Conservation (phyloP, 2,113 vertebrate species). For the Poeciliopsis turrubarensis region DNA sequence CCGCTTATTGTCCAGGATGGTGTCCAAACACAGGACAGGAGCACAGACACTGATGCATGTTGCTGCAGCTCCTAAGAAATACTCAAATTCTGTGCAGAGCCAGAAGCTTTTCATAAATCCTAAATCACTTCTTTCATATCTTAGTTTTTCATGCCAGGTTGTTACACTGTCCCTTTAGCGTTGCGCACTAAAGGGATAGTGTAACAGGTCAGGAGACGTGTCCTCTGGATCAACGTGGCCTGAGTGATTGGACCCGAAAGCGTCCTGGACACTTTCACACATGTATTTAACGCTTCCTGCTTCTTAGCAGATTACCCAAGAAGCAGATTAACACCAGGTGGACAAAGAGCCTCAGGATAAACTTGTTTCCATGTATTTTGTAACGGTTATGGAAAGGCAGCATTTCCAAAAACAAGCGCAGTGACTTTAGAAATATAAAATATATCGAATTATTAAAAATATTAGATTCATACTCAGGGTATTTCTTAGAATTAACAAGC, state of each 20-base stretch:
- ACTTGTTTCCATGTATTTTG: neutral
- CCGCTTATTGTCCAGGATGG: too few species aligned
- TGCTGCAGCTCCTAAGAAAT: too few species aligned
- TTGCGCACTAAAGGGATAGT: neutral
- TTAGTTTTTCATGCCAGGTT: neutral
- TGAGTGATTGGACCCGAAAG: neutral
- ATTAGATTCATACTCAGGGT: neutral
- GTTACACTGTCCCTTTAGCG: neutral
- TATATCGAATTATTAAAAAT: neutral
- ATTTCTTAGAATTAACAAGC: neutral
- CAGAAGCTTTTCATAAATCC: too few species aligned
- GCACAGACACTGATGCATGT: too few species aligned
- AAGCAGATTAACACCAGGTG: neutral
- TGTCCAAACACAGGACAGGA: too few species aligned
- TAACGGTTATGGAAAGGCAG: neutral
- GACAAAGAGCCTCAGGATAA: neutral
- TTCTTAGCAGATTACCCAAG: neutral
- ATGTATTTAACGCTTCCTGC: neutral
- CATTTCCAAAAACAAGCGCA: neutral
- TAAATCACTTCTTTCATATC: neutral
- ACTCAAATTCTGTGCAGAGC: too few species aligned
- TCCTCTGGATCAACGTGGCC: neutral
- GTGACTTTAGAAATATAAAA: neutral
- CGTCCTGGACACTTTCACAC: neutral
- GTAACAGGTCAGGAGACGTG: neutral